phyloP scores from a whole-genome alignment of 2,113 vertebrate species.

The Falcunculus frontatus region DNA sequence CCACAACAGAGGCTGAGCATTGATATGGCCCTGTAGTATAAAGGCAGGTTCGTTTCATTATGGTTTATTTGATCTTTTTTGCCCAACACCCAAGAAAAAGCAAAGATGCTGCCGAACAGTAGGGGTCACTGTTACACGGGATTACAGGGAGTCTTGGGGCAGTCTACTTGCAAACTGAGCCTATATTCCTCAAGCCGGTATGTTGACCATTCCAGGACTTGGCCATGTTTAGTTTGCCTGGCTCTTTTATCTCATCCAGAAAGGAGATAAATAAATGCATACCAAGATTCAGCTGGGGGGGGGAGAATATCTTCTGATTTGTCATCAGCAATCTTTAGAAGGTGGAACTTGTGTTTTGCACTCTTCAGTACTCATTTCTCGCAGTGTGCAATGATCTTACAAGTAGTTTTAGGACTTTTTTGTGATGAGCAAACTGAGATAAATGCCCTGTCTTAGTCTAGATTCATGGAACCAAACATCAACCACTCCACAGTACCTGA shows the following conservation, averaged over 20 bases:
- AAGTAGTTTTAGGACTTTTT: background rate
- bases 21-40: background rate
- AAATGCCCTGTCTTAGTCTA: background rate
- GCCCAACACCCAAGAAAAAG: background rate
- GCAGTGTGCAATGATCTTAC: background rate
- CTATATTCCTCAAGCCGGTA: fast-evolving
- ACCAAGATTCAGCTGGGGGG: background rate
- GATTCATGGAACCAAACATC: background rate
- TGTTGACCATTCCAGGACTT: background rate
- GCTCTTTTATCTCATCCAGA: background rate
- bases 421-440: background rate
- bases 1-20: background rate
- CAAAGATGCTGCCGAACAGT: background rate
- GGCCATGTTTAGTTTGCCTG: background rate
- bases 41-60: background rate
- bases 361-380: background rate
- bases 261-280: background rate
- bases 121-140: constrained; percentile 14
- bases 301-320: background rate
- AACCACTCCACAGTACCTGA: background rate
- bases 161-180: background rate
- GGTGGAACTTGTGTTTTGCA: background rate
- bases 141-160: background rate
- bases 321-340: background rate
- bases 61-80: background rate